Conservation (phyloP, 2,888 invertebrate genomes). For the Caenorhabditis japonica region DNA sequence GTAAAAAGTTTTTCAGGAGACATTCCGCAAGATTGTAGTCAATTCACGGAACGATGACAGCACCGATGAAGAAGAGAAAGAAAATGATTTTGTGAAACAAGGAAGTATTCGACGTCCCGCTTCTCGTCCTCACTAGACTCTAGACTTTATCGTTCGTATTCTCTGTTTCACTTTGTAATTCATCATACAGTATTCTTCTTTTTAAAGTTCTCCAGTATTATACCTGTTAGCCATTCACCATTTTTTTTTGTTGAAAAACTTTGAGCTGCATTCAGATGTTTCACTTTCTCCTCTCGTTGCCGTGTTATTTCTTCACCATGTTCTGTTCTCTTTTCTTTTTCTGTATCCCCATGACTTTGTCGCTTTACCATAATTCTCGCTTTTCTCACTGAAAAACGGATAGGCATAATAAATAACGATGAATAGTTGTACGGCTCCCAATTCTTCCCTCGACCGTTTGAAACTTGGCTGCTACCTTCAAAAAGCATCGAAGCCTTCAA, state of each 20-base stretch:
- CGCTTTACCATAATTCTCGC: constrained; percentile 25
- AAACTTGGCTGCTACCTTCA: too few species aligned
- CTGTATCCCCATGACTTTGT: constrained; percentile 33
- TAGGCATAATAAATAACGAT: constrained; percentile 44
- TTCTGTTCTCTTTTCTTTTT: background rate
- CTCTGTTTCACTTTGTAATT: constrained; percentile 25
- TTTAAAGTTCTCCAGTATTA: too few species aligned
- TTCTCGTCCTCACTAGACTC: constrained; percentile 42
- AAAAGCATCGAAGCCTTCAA: too few species aligned
- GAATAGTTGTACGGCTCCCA: too few species aligned
- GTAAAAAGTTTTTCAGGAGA: constrained; percentile 43
- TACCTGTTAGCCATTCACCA: constrained; percentile 1
- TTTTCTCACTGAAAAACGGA: background rate
- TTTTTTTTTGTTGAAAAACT: constrained; percentile 9
- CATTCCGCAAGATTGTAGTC: constrained; percentile 48
- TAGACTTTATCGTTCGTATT: background rate
- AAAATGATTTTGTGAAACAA: constrained; percentile 27
- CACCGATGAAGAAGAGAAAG: constrained; percentile 29
- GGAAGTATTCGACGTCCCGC: constrained; percentile 42
- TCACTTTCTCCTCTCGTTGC: constrained; percentile 13
- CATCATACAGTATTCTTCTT: constrained; percentile 6
- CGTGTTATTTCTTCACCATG: constrained; percentile 11
- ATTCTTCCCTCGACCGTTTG: too few species aligned
- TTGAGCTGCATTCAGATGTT: background rate
- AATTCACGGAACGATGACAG: constrained; percentile 4